Conservation (phyloP, 2,797 vertebrate genomes). For the Peromyscus melanophrys region DNA sequence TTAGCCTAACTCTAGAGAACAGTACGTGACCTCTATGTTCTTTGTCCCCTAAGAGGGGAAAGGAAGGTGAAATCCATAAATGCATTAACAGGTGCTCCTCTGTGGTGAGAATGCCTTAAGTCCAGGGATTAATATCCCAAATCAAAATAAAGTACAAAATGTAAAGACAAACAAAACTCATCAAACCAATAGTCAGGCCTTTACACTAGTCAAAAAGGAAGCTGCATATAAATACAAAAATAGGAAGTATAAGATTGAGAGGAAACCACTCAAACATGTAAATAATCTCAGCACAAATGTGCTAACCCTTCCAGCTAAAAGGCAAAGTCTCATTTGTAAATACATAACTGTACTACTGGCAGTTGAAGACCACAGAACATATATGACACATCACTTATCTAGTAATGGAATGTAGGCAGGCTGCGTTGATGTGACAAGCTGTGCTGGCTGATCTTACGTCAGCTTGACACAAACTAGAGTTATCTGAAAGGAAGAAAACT, state of each 20-base stretch:
- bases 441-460: neutral
- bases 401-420: neutral
- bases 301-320: neutral
- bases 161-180: neutral
- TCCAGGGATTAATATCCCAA: neutral
- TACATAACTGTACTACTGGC: neutral
- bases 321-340: neutral
- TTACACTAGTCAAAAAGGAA: neutral
- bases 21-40: neutral
- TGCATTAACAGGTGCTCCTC: neutral
- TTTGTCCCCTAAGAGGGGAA: neutral
- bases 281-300: neutral
- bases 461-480: neutral
- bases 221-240: neutral
- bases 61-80: neutral
- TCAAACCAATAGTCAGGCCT: neutral
- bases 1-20: constrained; percentile 7
- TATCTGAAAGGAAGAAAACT: neutral
- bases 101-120: neutral
- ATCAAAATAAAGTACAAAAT: neutral
- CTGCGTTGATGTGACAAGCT: neutral
- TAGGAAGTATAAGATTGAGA: neutral
- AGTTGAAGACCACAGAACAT: neutral
- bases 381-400: neutral
- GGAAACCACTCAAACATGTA: neutral